Evolutionary conservation across 2,797 vertebrate species (phyloP), one percentile per base, ranked within the genome.

Genomic region (Peromyscus eremicus): DNA sequence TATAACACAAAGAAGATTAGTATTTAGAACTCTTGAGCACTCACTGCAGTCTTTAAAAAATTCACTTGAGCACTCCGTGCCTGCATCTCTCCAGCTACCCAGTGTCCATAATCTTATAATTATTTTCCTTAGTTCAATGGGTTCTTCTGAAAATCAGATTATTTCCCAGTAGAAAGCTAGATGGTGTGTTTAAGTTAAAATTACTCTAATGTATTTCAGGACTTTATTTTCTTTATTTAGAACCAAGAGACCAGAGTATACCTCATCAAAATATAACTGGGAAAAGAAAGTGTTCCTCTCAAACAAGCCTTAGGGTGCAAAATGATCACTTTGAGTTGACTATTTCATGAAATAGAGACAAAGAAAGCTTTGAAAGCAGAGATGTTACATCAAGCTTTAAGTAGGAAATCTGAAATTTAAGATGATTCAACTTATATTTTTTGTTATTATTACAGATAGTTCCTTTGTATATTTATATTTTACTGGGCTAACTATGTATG

Each of bases 161-260:
- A 62, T 89, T 95, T 96, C 14, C n/a, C 80, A 80, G 68, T 80
- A 37, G 9, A 91, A 52, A 90, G 21, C 75, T 55, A 82, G 79
- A 79, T 87, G 57, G 70, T 70, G 89, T 64, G 5, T 46, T 81
- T 76, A 91, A 77, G 60, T 90, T 89, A 76, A 27, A 88, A 80
- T n/a, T 12, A 66, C 7, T 2, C 17, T 94, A 87, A 81, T 76
- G 2, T 76, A 37, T 89, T 92, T 95, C 9, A 89, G 27, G 7
- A 92, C 34, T 87, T 93, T 76, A 79, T 92, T 88, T 13, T 85
- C 87, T 79, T 89, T 93, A n/a, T 89, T 87, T 92, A 84, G 32
- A 75, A 43, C 1, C 19, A 17, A 8, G 16, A 92, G 43, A 73
- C 29, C 23, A 71, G 52, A 86, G 60, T 85, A 40, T 71, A 29